These are phyloP conservation scores for Sebastes minor DNA, from an alignment of 2,797 vertebrate species.

Conservation along the genomic window DNA sequence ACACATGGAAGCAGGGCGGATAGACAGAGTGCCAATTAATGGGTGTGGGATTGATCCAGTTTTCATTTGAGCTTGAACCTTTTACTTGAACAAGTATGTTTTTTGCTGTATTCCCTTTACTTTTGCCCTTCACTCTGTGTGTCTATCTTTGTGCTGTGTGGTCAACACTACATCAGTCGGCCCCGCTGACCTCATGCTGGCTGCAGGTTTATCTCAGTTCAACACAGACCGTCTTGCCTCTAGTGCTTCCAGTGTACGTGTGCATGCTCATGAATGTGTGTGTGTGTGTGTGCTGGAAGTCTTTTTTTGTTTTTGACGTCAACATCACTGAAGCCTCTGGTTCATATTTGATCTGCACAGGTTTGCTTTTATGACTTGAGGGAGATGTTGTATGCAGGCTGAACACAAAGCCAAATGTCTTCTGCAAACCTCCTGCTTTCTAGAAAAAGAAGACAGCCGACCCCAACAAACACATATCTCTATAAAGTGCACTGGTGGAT, in stretches of 20 bases:
- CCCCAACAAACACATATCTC: slow-evolving; percentile 57
- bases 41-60: not conserved
- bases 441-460: slow-evolving; percentile 26
- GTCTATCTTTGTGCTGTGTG: slow-evolving; percentile 35
- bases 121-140: slow-evolving; percentile 20
- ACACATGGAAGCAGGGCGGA: not conserved
- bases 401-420: slow-evolving; percentile 25
- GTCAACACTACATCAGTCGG: slow-evolving; percentile 43
- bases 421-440: slow-evolving; percentile 24
- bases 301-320: not conserved
- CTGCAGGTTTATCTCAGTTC: slow-evolving; percentile 69
- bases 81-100: not conserved
- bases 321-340: slow-evolving; percentile 25
- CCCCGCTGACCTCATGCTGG: slow-evolving; percentile 62
- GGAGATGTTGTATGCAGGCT: slow-evolving; percentile 12
- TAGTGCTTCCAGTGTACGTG: slow-evolving; percentile 11
- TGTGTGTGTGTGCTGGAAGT: not conserved
- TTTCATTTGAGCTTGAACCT: slow-evolving; percentile 6
- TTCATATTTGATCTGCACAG: slow-evolving; percentile 37
- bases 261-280: not conserved
- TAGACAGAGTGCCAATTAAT: slow-evolving; percentile 22
- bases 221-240: slow-evolving; percentile 57
- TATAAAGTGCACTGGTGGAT: slow-evolving; percentile 66
- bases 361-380: slow-evolving; percentile 36
- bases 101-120: not conserved